A percentile compares a stretch with the other conserved stretches of the same genome.
phyloP scores from a whole-genome alignment of 2,888 invertebrate species.

The Stenchaetothrips biformis region DNA sequence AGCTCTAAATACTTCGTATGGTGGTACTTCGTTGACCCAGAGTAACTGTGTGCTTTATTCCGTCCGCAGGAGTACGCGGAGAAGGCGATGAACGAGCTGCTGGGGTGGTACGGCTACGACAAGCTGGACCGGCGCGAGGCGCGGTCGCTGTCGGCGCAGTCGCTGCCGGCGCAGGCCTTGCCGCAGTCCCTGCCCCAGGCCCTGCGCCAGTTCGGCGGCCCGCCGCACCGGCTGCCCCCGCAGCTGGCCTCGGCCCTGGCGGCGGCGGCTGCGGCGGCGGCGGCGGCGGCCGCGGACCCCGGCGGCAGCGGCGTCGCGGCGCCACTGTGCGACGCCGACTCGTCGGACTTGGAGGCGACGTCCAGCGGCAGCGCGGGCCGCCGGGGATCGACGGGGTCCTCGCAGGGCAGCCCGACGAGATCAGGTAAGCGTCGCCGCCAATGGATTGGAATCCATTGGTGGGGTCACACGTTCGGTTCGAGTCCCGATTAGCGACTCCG shows the following conservation, averaged over 20 bases:
- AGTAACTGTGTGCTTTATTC: neutral
- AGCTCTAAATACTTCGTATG: too few species aligned
- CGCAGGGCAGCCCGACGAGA: constrained; percentile 34
- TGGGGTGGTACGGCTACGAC: constrained; percentile 88
- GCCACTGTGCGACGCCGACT: constrained; percentile 22
- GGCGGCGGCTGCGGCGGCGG: neutral
- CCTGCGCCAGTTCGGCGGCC: constrained; percentile 42
- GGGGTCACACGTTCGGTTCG: too few species aligned
- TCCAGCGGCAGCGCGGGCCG: neutral
- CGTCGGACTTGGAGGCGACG: constrained; percentile 26
- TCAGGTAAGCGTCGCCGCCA: constrained; percentile 17
- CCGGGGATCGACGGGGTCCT: constrained; percentile 28
- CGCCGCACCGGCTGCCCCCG: constrained; percentile 37
- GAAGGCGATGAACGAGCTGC: constrained; percentile 85
- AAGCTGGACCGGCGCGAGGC: constrained; percentile 63
- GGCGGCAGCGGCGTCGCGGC: neutral
- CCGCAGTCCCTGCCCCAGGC: too few species aligned
- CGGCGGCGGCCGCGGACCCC: neutral
- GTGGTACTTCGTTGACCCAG: too few species aligned
- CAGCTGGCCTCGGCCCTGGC: constrained; percentile 27
- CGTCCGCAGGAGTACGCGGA: constrained; percentile 79
- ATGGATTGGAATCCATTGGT: too few species aligned
- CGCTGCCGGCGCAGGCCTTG: too few species aligned
- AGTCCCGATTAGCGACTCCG: too few species aligned
- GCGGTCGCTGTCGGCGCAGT: constrained; percentile 39